Evolutionary conservation across 35 echinoderm and acorn worm genomes (phyloP), one percentile per base, ranked within the genome.

Genomic region (Amphiura filiformis): DNA sequence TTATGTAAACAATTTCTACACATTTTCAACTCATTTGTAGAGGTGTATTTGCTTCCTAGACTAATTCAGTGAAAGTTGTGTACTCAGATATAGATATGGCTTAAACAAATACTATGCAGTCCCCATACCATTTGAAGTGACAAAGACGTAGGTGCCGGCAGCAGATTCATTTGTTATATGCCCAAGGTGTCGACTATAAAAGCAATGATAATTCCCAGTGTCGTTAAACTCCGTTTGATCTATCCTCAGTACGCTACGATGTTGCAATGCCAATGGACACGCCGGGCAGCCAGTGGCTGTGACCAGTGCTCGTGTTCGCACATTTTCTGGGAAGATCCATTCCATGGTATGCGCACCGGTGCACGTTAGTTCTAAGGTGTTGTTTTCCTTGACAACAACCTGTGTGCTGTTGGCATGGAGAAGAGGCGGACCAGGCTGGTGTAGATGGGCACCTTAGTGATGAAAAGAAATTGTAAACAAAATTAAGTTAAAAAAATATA

Each of bases 141-240:
- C 82, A 79, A 78, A 91, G n/a, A 91, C 82, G 35, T 91, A 91
- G 33, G 87, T 81, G 1, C 84, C 93, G 0, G 89, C 56, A 7
- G 89, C 70, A 13, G 93, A 91, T 11, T 84, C 89, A 88, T 87
- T 88, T 12, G 79, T 95, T 13, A 91, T 80, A 35, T 84, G 78
- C 77, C 90, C 89, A 0, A 87, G 38, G 35, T 95, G 86, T 28
- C 89, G 85, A 76, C 93, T 95, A 85, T 95, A 95, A 47, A 95
- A 36, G 41, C 93, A 95, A 0, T 78, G 84, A 78, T 88, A 95
- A 9, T 57, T 52, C 2, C 93, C 93, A 14, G 89, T 95, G 14
- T 91, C 80, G 9, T 40, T 32, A 38, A 41, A 87, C 31, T 81
- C 65, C 65, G 84, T 79, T 18, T 52, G 57, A 30, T 84, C 80